phyloP scores from a whole-genome alignment of 64 coral and sea anemone species.

The Montipora capricornis region DNA sequence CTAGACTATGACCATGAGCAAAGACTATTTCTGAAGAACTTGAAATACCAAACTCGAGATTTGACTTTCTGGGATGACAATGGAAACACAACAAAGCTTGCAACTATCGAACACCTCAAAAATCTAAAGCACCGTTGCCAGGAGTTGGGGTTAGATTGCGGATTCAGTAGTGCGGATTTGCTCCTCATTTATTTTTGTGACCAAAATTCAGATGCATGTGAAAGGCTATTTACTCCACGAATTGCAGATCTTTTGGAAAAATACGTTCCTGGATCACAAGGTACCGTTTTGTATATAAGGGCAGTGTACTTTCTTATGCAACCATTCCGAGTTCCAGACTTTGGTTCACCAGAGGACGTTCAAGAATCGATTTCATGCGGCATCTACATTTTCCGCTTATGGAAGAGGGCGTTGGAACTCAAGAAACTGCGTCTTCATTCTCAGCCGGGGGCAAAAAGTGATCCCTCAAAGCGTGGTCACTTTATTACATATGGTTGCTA shows the following conservation, averaged over 20 bases:
- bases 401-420: no score
- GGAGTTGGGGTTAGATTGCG: not conserved
- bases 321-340: no score
- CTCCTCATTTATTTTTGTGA: slow-evolving; percentile 31
- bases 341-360: no score
- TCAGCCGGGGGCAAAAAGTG: slow-evolving; percentile 27
- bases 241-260: no score
- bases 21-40: slow-evolving; percentile 62
- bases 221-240: no score
- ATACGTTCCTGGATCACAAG: no score
- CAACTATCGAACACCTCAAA: slow-evolving; percentile 58
- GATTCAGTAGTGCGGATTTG: slow-evolving; percentile 27
- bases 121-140: slow-evolving; percentile 56
- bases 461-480: slow-evolving; percentile 33
- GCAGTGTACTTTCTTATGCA: no score
- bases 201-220: slow-evolving; percentile 51
- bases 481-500: slow-evolving; percentile 43
- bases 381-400: no score
- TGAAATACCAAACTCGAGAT: slow-evolving; percentile 68
- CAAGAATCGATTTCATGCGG: no score
- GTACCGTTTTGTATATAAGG: no score
- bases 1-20: slow-evolving; percentile 69
- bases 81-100: slow-evolving; percentile 19
- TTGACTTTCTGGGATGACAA: slow-evolving; percentile 59
- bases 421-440: no score